Evolutionary conservation across 2,888 invertebrate species (phyloP).

Genomic region (Panzeria rudis): DNA sequence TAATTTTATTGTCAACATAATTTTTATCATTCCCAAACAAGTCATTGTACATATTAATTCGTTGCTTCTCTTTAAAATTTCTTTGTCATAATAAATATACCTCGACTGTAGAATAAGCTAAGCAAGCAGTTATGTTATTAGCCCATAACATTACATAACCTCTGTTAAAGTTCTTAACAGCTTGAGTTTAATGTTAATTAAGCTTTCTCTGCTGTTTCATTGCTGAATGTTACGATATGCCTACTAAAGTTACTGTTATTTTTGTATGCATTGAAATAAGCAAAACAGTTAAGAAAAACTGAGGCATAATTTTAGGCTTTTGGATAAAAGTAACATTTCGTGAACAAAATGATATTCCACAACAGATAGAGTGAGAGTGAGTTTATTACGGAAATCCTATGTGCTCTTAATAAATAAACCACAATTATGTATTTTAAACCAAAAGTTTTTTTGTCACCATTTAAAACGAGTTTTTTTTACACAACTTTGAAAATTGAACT

Average conservation of each 20-base stretch:
- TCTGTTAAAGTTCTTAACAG: slow-evolving; percentile 7
- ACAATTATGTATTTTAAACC: no score
- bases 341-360: not conserved
- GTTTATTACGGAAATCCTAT: no score
- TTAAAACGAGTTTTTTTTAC: no score
- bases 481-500: no score
- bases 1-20: no score
- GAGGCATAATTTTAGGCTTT: slow-evolving; percentile 43
- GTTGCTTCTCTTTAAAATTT: not conserved
- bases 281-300: slow-evolving; percentile 4
- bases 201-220: not conserved
- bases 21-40: not conserved
- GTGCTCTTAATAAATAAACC: no score
- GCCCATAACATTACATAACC: not conserved
- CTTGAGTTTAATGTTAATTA: not conserved
- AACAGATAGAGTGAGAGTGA: no score
- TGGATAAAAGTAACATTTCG: not conserved
- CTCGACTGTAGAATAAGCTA: not conserved
- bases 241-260: not conserved
- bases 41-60: no score
- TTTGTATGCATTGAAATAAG: not conserved
- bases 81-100: not conserved
- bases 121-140: not conserved
- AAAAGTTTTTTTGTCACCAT: no score
- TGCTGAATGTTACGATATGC: not conserved